Evolutionary conservation across 2,888 invertebrate genomes (phyloP).

Genomic region (Lasioglossum marginatum): DNA sequence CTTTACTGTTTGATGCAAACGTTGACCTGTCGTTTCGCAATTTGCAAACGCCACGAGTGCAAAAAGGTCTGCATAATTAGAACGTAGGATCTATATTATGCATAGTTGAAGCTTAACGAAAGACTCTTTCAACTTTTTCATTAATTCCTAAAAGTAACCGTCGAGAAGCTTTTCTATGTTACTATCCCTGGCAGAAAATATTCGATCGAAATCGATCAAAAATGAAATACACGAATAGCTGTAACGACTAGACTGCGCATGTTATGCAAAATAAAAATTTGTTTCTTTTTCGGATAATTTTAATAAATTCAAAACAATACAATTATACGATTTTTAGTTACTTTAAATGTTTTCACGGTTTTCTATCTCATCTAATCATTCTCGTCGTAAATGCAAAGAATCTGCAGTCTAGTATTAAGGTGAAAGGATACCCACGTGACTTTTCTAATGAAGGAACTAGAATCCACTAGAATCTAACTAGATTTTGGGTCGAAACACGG

Average conservation of each 20-base stretch:
- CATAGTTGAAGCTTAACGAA: neutral
- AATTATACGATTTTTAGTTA: neutral
- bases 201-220: neutral
- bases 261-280: neutral
- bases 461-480: no score
- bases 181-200: neutral
- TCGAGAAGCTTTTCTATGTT: neutral
- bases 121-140: neutral
- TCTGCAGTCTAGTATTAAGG: neutral
- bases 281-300: no score
- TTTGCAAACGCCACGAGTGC: neutral
- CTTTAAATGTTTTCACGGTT: neutral
- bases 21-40: neutral
- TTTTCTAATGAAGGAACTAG: no score
- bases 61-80: neutral
- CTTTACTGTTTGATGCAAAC: neutral
- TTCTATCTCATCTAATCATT: neutral
- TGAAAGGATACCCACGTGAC: no score
- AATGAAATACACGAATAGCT: no score
- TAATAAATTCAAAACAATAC: neutral
- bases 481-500: no score
- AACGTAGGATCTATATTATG: neutral
- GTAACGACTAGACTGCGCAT: neutral
- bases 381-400: neutral
- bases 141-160: neutral